phyloP scores from a whole-genome alignment of 2,797 vertebrate genomes.

The Macrochelys suwanniensis region DNA sequence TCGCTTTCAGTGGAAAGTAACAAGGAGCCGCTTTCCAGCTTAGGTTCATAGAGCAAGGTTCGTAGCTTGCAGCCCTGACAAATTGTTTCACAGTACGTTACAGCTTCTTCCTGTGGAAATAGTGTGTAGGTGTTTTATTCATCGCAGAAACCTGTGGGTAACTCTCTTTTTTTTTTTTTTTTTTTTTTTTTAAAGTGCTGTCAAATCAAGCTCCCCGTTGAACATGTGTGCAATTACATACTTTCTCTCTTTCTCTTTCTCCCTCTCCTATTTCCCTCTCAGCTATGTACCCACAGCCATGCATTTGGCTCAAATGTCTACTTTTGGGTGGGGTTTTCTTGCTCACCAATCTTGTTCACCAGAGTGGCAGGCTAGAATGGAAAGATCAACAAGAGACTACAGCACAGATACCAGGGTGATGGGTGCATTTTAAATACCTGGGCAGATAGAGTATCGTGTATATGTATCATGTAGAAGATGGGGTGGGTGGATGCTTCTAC shows the following conservation, averaged over 20 bases:
- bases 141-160: neutral
- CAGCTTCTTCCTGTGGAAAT: neutral
- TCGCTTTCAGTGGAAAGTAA: neutral
- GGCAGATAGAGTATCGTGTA: neutral
- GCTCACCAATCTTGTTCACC: neutral
- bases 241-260: neutral
- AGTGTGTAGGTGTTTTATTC: neutral
- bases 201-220: neutral
- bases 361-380: neutral
- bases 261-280: too few relatives aligned
- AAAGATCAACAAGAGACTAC: neutral
- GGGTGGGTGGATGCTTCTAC: neutral
- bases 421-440: neutral
- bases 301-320: neutral
- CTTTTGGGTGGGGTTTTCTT: neutral
- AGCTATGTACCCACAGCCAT: neutral
- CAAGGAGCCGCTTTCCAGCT: neutral
- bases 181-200: neutral
- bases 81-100: too few relatives aligned
- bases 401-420: neutral
- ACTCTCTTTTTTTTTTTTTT: too few relatives aligned
- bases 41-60: neutral
- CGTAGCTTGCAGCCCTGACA: neutral
- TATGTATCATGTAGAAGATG: neutral
- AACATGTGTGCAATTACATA: neutral